phyloP scores from a whole-genome alignment of 1,140 invertebrate species.

The Matsumurasca onukii region DNA sequence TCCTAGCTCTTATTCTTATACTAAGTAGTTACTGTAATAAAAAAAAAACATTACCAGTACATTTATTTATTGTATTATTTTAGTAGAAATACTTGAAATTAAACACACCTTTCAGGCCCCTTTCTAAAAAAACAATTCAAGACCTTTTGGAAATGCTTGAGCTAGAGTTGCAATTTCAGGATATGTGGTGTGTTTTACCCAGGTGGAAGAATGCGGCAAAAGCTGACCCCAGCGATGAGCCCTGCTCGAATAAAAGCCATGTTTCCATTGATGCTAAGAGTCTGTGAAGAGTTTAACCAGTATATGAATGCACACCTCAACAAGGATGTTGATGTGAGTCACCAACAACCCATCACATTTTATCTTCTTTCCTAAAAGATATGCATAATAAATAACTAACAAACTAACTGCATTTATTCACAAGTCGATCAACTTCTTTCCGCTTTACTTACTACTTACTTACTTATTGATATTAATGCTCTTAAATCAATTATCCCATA shows the following conservation, averaged over 20 bases:
- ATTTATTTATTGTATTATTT: background rate
- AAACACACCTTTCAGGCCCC: background rate
- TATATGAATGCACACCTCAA: background rate
- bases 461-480: no score
- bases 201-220: conserved; percentile 1
- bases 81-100: background rate
- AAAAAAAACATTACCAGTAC: background rate
- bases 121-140: no score
- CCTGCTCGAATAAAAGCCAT: background rate
- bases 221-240: background rate
- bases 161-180: no score
- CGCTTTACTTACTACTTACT: no score
- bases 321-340: background rate
- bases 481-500: no score
- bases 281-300: background rate
- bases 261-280: background rate
- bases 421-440: no score
- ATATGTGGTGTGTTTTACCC: no score
- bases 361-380: no score
- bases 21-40: background rate
- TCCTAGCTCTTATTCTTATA: background rate
- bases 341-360: no score
- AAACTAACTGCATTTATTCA: no score
- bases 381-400: no score
- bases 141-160: no score